Base-by-base conservation (phyloP, 2,888 invertebrate genomes). In the Lycaena phlaeas region DNA sequence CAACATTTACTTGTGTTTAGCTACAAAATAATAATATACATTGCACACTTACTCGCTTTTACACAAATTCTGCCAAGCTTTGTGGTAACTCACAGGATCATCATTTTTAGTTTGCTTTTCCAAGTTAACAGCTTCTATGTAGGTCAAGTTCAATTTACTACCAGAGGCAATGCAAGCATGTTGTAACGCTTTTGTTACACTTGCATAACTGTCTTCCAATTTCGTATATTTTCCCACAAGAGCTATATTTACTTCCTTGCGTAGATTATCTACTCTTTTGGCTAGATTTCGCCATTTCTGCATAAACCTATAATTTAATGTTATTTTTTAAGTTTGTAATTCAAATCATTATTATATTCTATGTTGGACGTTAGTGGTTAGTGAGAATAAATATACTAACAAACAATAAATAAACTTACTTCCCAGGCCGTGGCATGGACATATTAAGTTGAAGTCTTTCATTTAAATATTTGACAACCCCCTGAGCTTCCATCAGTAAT, bases 201-300 rank as follows among this genome's bases (percentile, higher is more conserved):
- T 99, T 0, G 97, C 95, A 64, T 99, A 99, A 0, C 98, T 92
- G 78, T 99, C 99, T 64, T 96, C 93, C 9, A 98, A 79, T 62
- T 93, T 92, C 0, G 98, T 98, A 64, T 99, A 99, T 79, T 99
- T 98, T 4, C 98, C 98, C 1, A 98, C 98, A 2, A 98, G 81
- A 1, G 94, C 94, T 43, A 98, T 97, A 46, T 88, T 91, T 0
- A 97, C 94, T 63, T 91, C 92, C 57, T 92, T 90, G n/a, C 92
- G 88, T 6, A 96, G 78, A 52, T 91, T 90, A 59, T 96, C 95
- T 27, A 93, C 90, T 25, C 94, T 90, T 53, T 94, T 91, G 0
- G 96, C 95, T 15, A 98, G 82, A 57, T 94, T 93, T 40, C 90
- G 91, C 98, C 98, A 98, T 60, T 94, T 92, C 46, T 89, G 88